Evolutionary conservation across 2,797 vertebrate genomes (phyloP).

Genomic region (Heterohyrax brucei): DNA sequence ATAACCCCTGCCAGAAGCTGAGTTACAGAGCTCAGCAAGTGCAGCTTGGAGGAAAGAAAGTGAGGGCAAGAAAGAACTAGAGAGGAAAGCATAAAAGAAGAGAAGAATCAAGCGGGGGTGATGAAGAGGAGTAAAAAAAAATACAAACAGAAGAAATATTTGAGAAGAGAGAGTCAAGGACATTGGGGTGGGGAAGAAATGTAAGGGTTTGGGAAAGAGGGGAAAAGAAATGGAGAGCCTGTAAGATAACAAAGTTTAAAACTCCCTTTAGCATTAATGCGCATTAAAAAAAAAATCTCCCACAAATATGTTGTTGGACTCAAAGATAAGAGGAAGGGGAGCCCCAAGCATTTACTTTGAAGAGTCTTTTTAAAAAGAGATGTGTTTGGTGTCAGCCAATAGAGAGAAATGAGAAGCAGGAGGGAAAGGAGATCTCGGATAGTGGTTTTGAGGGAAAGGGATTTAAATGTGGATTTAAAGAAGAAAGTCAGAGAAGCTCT

Average conservation of each 20-base stretch:
- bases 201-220: not conserved
- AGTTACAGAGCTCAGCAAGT: not conserved
- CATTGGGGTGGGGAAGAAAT: not conserved
- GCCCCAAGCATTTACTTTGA: slow-evolving; percentile 60
- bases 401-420: not conserved
- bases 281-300: not conserved
- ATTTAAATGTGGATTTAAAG: not conserved
- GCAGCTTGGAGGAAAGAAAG: not conserved
- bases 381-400: not conserved
- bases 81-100: not conserved
- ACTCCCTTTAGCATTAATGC: not conserved
- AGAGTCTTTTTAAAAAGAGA: slow-evolving; percentile 31
- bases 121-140: not conserved
- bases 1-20: slow-evolving; percentile 19
- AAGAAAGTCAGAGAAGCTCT: not conserved
- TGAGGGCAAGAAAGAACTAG: not conserved
- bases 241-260: slow-evolving; percentile 51
- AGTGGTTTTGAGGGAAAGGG: too few species aligned
- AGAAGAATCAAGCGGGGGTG: not conserved
- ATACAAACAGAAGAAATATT: not conserved
- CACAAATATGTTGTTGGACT: slow-evolving; percentile 27
- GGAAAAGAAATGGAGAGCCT: not conserved
- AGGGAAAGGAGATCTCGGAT: not conserved
- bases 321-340: slow-evolving; percentile 65
- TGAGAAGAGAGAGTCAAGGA: not conserved